Percentiles rank a stretch among this genome's conserved stretches.
These are phyloP conservation scores for Coptodon rendalli DNA, from an alignment of 2,113 vertebrate genomes.

Conservation along the genomic window DNA sequence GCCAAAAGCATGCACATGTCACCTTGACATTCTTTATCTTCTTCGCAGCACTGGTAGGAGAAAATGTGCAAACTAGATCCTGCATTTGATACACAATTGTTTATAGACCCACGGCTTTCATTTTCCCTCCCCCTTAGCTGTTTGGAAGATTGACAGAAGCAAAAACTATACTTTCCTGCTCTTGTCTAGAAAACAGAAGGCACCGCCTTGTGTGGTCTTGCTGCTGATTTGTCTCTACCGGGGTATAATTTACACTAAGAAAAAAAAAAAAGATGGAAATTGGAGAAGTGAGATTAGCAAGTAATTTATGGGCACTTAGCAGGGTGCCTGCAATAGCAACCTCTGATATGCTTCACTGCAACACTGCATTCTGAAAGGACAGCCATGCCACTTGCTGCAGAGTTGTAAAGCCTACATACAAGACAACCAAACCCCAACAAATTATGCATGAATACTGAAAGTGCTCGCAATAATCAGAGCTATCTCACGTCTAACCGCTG, in stretches of 20 bases:
- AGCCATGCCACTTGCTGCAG: slow-evolving; percentile 33
- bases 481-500: slow-evolving; percentile 41
- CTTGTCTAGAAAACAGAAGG: slow-evolving; percentile 47
- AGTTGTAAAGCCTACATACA: slow-evolving; percentile 7
- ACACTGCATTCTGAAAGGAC: slow-evolving; percentile 28
- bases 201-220: slow-evolving; percentile 47
- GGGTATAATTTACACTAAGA: slow-evolving; percentile 55
- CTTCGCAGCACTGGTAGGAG: slow-evolving; percentile 34
- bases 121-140: slow-evolving; percentile 37
- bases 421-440: slow-evolving; percentile 28
- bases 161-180: slow-evolving; percentile 43
- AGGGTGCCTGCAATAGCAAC: slow-evolving; percentile 48
- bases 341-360: slow-evolving; percentile 33
- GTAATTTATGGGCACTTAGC: slow-evolving; percentile 60
- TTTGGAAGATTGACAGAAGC: slow-evolving; percentile 55
- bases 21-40: slow-evolving; percentile 71
- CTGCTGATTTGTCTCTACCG: slow-evolving; percentile 47
- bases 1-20: slow-evolving; percentile 61
- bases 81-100: slow-evolving; percentile 60
- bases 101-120: slow-evolving; percentile 44
- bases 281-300: slow-evolving; percentile 56
- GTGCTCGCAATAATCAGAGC: slow-evolving; percentile 50
- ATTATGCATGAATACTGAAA: slow-evolving; percentile 51
- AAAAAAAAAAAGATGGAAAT: slow-evolving; percentile 36
- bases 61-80: slow-evolving; percentile 63